Base-by-base conservation (phyloP, 2,888 invertebrate species). In the Orthonychiurus folsomi region DNA sequence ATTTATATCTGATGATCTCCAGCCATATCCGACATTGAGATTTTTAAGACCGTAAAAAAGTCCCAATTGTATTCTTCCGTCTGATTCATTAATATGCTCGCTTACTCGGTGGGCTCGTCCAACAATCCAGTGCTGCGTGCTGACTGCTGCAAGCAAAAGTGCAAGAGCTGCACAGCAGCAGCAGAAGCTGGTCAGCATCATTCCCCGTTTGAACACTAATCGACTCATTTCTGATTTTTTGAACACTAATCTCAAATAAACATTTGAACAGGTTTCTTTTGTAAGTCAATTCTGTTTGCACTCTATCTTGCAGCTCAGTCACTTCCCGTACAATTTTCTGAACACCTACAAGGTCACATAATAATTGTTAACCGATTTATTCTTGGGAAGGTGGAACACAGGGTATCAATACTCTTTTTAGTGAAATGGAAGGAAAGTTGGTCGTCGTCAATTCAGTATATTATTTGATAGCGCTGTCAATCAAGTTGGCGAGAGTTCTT, bases 41-140 rank as follows among this genome's bases (percentile, higher is more conserved):
- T 86, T 85, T 76, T 91, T 90, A 67, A 84, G 85, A 0, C 94
- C 94, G 73, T 87, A 85, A 75, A 94, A 90, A 9, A 95, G 81
- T 0, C 94, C 94, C 75, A 93, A 89, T 75, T 86, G 84, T 64
- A 92, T 84, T 69, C 83, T 81, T 0, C 91, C 92, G 59, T 85
- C 85, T 53, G 87, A 86, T 63, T 84, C 83, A 57, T 81, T 77
- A 1, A 85, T 83, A 74, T 85, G 86, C 5, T 28, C 25, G n/a
- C 9, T 20, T 5, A 28, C 27, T 25, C 59, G 47, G 23, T 59
- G 59, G 3, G 59, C 59, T 50, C 59, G 9, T 48, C 59, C 59
- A 48, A 59, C 59, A 26, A 59, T 26, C 59, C 91, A 92, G 74
- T 87, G 85, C 71, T 87, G 87, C 2, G 91, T 91, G 1, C 88